Conservation (phyloP, 2,797 vertebrate species). For the Chaetodon trifasciatus region DNA sequence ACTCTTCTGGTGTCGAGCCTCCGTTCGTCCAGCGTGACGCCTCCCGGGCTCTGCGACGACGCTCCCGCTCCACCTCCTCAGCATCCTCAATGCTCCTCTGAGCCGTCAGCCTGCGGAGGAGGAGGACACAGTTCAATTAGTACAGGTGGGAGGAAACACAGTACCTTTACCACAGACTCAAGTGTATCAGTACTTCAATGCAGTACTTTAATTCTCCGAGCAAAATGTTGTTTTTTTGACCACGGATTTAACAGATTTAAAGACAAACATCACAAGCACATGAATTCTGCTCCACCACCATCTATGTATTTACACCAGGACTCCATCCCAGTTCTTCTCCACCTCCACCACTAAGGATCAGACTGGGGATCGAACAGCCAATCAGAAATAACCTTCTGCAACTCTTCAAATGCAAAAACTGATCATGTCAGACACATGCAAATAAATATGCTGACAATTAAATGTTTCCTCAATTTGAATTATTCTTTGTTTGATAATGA, state of each 20-base stretch:
- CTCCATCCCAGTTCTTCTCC: too few species aligned
- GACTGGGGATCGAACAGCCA: background rate
- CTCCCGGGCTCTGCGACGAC: conserved; percentile 84
- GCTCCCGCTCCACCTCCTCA: conserved; percentile 91
- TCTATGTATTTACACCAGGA: too few species aligned
- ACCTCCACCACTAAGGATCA: too few species aligned
- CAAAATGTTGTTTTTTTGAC: too few species aligned
- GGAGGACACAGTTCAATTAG: background rate
- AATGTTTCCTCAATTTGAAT: too few species aligned
- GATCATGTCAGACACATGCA: too few species aligned
- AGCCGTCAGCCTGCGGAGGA: conserved; percentile 82
- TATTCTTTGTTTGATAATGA: too few species aligned
- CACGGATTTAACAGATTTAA: too few species aligned
- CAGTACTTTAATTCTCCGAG: background rate
- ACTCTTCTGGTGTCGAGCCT: conserved; percentile 52
- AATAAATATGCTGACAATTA: too few species aligned
- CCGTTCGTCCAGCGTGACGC: conserved; percentile 54
- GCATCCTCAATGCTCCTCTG: conserved; percentile 93
- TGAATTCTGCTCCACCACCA: too few species aligned
- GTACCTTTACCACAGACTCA: background rate
- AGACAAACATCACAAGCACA: too few species aligned
- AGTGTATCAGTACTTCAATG: background rate
- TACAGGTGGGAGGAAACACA: background rate
- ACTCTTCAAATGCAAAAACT: too few species aligned
- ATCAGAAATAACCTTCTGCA: background rate